Percentiles rank a stretch among this genome's conserved stretches.
Evolutionary conservation across 2,888 invertebrate species (phyloP).

Genomic region (Peribatodes rhomboidaria): DNA sequence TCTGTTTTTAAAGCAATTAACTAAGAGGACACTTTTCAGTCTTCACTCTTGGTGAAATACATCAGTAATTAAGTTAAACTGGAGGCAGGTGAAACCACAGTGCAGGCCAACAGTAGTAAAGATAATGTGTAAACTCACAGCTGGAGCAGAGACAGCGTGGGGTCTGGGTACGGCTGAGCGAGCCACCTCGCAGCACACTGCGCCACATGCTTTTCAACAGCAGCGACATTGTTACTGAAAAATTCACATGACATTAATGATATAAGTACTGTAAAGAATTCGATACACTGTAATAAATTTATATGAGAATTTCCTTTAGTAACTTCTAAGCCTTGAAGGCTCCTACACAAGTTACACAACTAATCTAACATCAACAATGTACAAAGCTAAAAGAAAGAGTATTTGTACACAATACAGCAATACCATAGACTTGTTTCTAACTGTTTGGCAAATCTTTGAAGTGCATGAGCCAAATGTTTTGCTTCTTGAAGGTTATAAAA

Average conservation of each 20-base stretch:
- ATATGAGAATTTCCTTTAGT: no score
- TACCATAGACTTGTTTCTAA: neutral
- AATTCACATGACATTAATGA: neutral
- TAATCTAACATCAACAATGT: no score
- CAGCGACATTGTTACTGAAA: constrained; percentile 63
- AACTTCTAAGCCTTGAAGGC: no score
- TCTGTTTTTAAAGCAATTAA: no score
- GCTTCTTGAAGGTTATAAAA: constrained; percentile 2
- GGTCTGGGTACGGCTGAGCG: constrained; percentile 57
- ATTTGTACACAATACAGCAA: neutral
- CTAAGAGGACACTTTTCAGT: no score
- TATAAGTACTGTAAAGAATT: neutral
- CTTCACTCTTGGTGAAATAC: no score
- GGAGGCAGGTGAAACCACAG: no score
- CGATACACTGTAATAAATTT: no score
- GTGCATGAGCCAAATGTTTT: constrained; percentile 2
- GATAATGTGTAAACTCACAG: constrained; percentile 51
- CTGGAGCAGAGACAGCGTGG: constrained; percentile 63
- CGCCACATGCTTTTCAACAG: constrained; percentile 67
- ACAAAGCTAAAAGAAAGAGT: no score
- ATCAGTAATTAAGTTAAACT: no score
- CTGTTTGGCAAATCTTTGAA: neutral
- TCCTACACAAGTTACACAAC: no score
- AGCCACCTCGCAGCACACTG: constrained; percentile 57
- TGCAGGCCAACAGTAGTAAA: neutral